These are phyloP conservation scores for Drosophila longiperda DNA, from an alignment of 2,888 invertebrate genomes.

Conservation along the genomic window DNA sequence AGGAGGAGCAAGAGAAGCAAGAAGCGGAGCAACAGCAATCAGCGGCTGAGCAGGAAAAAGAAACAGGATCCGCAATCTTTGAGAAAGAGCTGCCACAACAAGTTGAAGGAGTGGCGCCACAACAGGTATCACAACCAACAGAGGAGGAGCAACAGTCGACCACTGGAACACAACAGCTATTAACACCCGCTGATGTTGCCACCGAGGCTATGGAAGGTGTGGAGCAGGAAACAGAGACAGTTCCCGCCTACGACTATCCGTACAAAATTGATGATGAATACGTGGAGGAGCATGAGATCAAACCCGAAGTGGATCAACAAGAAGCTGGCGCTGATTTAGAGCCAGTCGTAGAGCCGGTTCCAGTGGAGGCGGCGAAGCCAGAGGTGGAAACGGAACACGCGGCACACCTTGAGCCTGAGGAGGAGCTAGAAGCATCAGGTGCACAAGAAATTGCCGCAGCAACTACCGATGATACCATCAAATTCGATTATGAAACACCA, in stretches of 20 bases:
- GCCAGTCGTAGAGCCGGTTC: constrained; percentile 9
- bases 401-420: constrained; percentile 29
- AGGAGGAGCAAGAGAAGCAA: constrained; percentile 17
- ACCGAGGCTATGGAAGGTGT: constrained; percentile 50
- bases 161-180: constrained; percentile 60
- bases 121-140: constrained; percentile 1
- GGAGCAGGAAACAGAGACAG: constrained; percentile 55
- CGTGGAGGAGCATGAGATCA: constrained; percentile 64
- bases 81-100: constrained; percentile 10
- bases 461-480: constrained; percentile 76
- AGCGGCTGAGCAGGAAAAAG: constrained; percentile 17
- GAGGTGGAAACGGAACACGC: not conserved
- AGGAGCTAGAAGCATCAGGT: constrained; percentile 61
- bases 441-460: constrained; percentile 54
- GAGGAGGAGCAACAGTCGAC: constrained; percentile 40
- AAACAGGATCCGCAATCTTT: not conserved
- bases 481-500: constrained; percentile 80
- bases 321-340: not conserved
- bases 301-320: constrained; percentile 40
- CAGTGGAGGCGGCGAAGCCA: constrained; percentile 2
- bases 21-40: constrained; percentile 15
- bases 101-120: not conserved
- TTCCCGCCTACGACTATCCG: constrained; percentile 81
- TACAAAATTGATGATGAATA: constrained; percentile 83
- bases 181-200: constrained; percentile 64